Evolutionary conservation across 2,113 vertebrate species (phyloP), one percentile per base, ranked within the genome.

Genomic region (Thunnus thynnus): DNA sequence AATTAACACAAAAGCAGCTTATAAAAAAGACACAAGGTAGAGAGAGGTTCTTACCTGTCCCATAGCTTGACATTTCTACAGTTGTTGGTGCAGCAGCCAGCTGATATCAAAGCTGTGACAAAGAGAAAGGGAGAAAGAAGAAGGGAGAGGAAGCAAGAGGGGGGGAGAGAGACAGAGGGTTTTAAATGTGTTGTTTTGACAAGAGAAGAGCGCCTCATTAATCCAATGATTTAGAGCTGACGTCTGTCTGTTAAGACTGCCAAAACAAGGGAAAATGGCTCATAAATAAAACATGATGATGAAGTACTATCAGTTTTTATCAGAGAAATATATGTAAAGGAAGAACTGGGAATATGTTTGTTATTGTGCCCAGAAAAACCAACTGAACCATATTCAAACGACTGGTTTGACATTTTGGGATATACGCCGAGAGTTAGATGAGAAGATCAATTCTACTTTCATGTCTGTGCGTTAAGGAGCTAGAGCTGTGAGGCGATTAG

Each of bases 51-150:
- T 94, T 90, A 94, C 93, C 94, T 94, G 92, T 95, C 95, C 95
- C 95, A 95, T 86, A 95, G 87, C 91, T 95, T 95, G 87, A 95
- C 95, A 87, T 94, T 95, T 92, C 95, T 95, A 89, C 95, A 95
- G 92, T 94, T 94, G 93, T 92, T 95, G 86, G 89, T 94, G 93
- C 94, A 95, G 92, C 94, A 95, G 88, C 95, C 91, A 12, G 94
- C 94, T 68, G 94, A 95, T 94, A 95, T 95, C 89, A 95, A 92
- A 83, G 94, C 94, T 95, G 90, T 77, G 62, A 52, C 32, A 69
- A 56, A 80, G 32, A 86, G 55, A 83, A 17, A 57, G 44, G 48
- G 36, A 54, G 50, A 61, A 47, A 54, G 63, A 80, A n/a, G 47
- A 22, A 25, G 47, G 60, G 41, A 25, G 20, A 71, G 54, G 54